Conservation (phyloP, 2,888 invertebrate genomes). For the Toxonevra muliebris region DNA sequence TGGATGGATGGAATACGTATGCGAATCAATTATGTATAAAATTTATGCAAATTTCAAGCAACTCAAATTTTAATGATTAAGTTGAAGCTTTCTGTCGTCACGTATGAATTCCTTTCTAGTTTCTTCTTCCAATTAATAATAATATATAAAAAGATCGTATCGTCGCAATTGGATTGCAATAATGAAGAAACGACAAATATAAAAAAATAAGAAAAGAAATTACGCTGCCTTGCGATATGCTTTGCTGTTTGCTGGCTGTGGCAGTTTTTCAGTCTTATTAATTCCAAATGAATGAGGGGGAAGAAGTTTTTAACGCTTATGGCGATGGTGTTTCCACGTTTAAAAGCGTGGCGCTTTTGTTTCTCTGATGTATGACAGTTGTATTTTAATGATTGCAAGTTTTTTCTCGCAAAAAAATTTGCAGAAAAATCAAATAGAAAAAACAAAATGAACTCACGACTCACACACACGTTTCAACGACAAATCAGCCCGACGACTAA, state of each 20-base stretch:
- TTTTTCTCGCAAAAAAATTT: not conserved
- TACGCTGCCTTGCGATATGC: too few species aligned
- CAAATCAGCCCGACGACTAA: too few species aligned
- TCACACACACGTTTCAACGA: too few species aligned
- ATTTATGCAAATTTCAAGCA: slow-evolving; percentile 23
- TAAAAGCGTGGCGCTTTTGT: too few species aligned
- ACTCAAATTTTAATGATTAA: not conserved
- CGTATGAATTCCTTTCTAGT: not conserved
- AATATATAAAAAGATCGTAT: slow-evolving; percentile 1
- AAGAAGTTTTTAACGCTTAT: too few species aligned
- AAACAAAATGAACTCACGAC: too few species aligned
- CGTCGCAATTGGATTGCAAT: not conserved
- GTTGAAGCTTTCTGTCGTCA: too few species aligned
- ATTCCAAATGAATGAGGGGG: slow-evolving; percentile 4
- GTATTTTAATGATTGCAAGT: too few species aligned
- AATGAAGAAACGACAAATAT: too few species aligned
- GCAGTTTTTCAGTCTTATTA: slow-evolving; percentile 31
- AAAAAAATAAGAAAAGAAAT: too few species aligned
- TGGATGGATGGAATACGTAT: not conserved
- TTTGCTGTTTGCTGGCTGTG: slow-evolving; percentile 9
- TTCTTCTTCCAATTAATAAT: not conserved
- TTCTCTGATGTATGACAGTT: not conserved
- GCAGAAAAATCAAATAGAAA: too few species aligned
- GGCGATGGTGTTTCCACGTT: too few species aligned
- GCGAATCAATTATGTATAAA: slow-evolving; percentile 22